These are phyloP conservation scores for Alsophila aescularia DNA, from an alignment of 2,888 invertebrate species.

Conservation along the genomic window DNA sequence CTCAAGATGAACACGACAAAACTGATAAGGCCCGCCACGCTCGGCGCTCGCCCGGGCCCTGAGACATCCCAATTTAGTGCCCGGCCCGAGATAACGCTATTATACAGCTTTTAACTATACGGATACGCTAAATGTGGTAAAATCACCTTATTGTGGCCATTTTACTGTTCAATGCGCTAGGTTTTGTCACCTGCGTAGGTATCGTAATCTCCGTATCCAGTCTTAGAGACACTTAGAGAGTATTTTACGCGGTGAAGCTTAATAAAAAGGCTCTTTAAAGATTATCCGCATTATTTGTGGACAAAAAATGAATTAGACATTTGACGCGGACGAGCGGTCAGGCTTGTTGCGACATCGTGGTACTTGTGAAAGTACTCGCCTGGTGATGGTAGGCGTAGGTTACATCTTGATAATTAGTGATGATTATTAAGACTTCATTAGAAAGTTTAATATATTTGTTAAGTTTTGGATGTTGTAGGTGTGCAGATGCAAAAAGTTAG, in stretches of 20 bases:
- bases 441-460: conserved; percentile 10
- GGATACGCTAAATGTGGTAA: conserved; percentile 82
- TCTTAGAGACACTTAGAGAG: background rate
- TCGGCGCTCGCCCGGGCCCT: conserved; percentile 58
- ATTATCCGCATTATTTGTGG: conserved; percentile 32
- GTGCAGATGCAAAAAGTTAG: background rate
- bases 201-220: conserved; percentile 54
- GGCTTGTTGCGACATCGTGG: conserved; percentile 16
- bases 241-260: conserved; percentile 31
- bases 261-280: conserved; percentile 34
- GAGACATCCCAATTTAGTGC: conserved; percentile 84
- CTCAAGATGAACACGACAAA: conserved; percentile 84
- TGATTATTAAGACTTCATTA: conserved; percentile 15
- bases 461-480: background rate
- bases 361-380: conserved; percentile 31
- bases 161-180: conserved; percentile 21
- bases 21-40: conserved; percentile 78
- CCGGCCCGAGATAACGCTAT: conserved; percentile 81
- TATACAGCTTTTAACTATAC: conserved; percentile 84
- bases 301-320: conserved; percentile 31
- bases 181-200: conserved; percentile 39
- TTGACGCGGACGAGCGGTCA: conserved; percentile 24
- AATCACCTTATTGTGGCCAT: conserved; percentile 68
- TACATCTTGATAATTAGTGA: conserved; percentile 19
- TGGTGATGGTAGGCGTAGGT: conserved; percentile 19